These are phyloP conservation scores for Athrips mouffetella DNA, from an alignment of 2,888 invertebrate genomes.

Conservation along the genomic window DNA sequence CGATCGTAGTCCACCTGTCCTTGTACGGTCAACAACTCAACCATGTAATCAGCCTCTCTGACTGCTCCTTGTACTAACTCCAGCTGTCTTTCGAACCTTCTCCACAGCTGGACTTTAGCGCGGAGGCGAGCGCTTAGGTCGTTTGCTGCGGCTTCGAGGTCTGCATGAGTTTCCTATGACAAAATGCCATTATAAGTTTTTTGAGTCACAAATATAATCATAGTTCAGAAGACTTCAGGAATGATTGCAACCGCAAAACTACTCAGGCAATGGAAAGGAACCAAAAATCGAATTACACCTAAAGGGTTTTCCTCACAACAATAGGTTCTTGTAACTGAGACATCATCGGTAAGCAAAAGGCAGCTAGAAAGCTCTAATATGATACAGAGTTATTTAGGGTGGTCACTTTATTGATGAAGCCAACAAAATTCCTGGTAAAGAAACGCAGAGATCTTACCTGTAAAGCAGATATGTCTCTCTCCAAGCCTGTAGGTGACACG, in stretches of 20 bases:
- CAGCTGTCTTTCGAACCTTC: constrained; percentile 86
- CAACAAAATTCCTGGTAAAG: too few species aligned
- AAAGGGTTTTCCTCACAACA: too few species aligned
- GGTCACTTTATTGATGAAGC: too few species aligned
- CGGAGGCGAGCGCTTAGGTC: constrained; percentile 82
- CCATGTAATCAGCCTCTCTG: constrained; percentile 92
- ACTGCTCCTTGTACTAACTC: constrained; percentile 90
- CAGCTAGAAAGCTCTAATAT: too few species aligned
- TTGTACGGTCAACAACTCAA: constrained; percentile 89
- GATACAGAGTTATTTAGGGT: too few species aligned
- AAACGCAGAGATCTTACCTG: constrained; percentile 44
- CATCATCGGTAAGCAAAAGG: too few species aligned
- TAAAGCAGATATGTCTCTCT: constrained; percentile 84
- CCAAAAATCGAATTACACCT: too few species aligned
- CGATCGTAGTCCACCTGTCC: constrained; percentile 91
- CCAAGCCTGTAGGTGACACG: constrained; percentile 86
- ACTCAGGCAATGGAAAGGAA: too few species aligned
- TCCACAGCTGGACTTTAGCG: constrained; percentile 84
- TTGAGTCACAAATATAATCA: too few species aligned
- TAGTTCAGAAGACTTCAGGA: too few species aligned
- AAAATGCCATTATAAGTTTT: background rate
- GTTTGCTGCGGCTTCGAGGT: constrained; percentile 84
- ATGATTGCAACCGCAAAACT: too few species aligned
- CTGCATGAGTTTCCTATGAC: constrained; percentile 84
- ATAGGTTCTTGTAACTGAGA: too few species aligned